Evolutionary conservation across 2,888 invertebrate species (phyloP), one percentile per base, ranked within the genome.

Genomic region (Halictus quadricinctus): DNA sequence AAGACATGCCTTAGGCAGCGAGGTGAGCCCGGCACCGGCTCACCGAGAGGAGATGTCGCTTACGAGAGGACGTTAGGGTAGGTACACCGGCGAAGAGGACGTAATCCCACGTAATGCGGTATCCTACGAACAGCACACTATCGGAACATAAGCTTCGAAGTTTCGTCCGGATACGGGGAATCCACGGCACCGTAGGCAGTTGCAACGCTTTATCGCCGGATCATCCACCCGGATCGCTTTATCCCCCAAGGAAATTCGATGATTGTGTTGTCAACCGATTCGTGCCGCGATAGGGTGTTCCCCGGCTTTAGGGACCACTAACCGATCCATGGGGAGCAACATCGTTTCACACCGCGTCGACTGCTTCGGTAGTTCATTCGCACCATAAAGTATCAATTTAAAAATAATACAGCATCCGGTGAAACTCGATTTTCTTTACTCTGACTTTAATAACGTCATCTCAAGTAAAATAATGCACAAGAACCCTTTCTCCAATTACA

Each of bases 1-100:
- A 91, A 91, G 91, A 90, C 91, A 92, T 89, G 92, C 91, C 91
- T 92, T 87, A 87, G 90, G 90, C 91, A 88, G 79, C 87, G 81
- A 87, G 88, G 87, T 84, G 86, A 89, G 84, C 84, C 76, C 85
- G 79, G 79, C 76, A 69, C 70, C 85, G 77, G 76, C 58, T 58
- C 58, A n/a, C 58, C 73, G 75, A 76, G 72, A 76, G 76, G 76
- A 88, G 81, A 84, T 85, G 88, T 90, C 87, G 88, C 83, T 81
- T 79, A 80, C 82, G 85, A 79, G 88, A 76, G 77, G 83, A 86
- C 81, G 83, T 77, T 82, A 86, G 87, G 83, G 83, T 90, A 89
- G 91, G 85, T 86, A 85, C 72, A 74, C 60, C 77, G 79, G 70
- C 77, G 80, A 76, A 79, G 80, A 75, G 78, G 76, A 85, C 88